Conservation (phyloP, 1,140 invertebrate genomes). For the Rhynchophorus ferrugineus region DNA sequence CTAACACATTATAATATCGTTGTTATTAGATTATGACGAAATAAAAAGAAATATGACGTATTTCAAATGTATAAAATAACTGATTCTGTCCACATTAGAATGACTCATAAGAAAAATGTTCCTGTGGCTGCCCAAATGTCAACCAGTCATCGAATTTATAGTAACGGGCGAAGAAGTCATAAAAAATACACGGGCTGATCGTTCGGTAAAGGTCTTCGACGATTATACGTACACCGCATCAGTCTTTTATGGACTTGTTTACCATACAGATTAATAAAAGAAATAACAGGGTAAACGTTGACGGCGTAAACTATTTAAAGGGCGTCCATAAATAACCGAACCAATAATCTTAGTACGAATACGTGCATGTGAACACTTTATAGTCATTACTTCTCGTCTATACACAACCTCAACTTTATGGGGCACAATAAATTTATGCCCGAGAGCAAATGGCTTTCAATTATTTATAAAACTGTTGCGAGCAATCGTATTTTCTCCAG, state of each 20-base stretch:
- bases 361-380: slow-evolving; percentile 4
- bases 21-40: too few relatives aligned
- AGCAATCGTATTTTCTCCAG: slow-evolving; percentile 1
- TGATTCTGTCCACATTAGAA: too few relatives aligned
- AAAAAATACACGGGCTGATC: too few relatives aligned
- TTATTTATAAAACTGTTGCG: slow-evolving; percentile 8
- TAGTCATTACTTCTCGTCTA: slow-evolving; percentile 1
- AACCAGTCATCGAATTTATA: too few relatives aligned
- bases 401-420: slow-evolving; percentile 2
- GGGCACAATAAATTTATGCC: not conserved
- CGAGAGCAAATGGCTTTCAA: slow-evolving; percentile 4
- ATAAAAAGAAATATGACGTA: too few relatives aligned
- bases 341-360: slow-evolving; percentile 8
- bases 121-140: too few relatives aligned
- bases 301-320: slow-evolving; percentile 1
- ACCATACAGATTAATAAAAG: not conserved
- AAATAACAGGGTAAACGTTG: not conserved
- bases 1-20: too few relatives aligned
- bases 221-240: not conserved
- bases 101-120: too few relatives aligned
- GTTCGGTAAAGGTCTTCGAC: too few relatives aligned
- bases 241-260: not conserved
- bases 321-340: slow-evolving; percentile 3
- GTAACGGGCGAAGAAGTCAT: too few relatives aligned
- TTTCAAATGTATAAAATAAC: too few relatives aligned